Evolutionary conservation across 2,888 invertebrate genomes (phyloP).

Genomic region (Hirtodrosophila duncani): DNA sequence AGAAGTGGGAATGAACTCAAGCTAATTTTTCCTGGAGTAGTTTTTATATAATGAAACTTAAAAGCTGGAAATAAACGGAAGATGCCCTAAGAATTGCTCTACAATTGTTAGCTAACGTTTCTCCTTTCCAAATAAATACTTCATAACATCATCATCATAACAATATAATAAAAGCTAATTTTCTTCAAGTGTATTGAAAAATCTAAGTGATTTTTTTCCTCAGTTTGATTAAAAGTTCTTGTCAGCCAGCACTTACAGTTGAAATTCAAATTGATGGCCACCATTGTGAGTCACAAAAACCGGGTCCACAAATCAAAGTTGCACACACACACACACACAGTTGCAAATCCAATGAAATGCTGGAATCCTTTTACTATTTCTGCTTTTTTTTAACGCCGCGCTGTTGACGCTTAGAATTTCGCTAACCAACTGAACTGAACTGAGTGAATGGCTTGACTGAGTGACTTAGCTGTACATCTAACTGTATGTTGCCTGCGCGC

Average conservation of each 20-base stretch:
- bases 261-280: constrained; percentile 57
- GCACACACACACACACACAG: constrained; percentile 22
- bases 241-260: constrained; percentile 50
- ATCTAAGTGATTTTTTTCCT: too few relatives aligned
- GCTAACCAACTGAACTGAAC: constrained; percentile 47
- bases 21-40: too few relatives aligned
- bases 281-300: constrained; percentile 35
- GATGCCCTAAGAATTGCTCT: too few relatives aligned
- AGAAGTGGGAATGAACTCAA: too few relatives aligned
- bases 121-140: too few relatives aligned
- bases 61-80: too few relatives aligned
- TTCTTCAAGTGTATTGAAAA: too few relatives aligned
- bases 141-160: too few relatives aligned
- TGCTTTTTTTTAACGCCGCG: constrained; percentile 12
- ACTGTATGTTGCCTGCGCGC: too few relatives aligned
- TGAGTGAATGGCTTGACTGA: constrained; percentile 31
- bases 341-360: constrained; percentile 7
- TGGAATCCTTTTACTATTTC: not conserved
- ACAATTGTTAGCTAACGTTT: too few relatives aligned
- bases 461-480: constrained; percentile 21
- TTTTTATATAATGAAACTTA: too few relatives aligned
- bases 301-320: constrained; percentile 1
- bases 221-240: constrained; percentile 3
- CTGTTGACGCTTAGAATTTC: constrained; percentile 54
- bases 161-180: too few relatives aligned